Conservation (phyloP, 2,888 invertebrate species). For the Diogma glabrata region DNA sequence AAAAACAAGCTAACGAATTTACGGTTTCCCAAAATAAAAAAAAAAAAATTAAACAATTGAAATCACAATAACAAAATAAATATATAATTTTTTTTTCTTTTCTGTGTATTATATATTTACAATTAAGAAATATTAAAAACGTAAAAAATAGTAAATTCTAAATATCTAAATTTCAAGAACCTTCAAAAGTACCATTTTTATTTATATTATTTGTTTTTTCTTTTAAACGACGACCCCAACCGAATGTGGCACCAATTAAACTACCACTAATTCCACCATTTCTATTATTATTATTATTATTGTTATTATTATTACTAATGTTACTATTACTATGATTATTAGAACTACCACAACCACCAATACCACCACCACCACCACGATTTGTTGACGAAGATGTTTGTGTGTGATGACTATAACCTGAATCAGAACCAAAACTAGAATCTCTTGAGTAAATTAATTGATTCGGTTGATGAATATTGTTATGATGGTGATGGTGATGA, state of each 20-base stretch:
- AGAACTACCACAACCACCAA: too few relatives aligned
- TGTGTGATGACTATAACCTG: slow-evolving; percentile 64
- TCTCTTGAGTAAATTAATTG: slow-evolving; percentile 51
- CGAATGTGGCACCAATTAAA: slow-evolving; percentile 4
- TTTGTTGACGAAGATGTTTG: slow-evolving; percentile 32
- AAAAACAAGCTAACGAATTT: too few relatives aligned
- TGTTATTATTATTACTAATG: slow-evolving; percentile 13
- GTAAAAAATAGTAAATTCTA: neutral
- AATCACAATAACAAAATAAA: slow-evolving; percentile 5
- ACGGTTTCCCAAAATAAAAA: too few relatives aligned
- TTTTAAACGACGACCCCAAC: slow-evolving; percentile 1
- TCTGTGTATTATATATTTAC: neutral
- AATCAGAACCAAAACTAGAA: slow-evolving; percentile 73
- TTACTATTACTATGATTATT: slow-evolving; percentile 2
- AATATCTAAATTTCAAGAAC: slow-evolving; percentile 15
- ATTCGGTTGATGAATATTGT: slow-evolving; percentile 11
- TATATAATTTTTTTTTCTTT: neutral
- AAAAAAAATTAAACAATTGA: neutral
- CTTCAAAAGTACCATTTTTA: slow-evolving; percentile 15
- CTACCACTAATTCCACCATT: slow-evolving; percentile 10
- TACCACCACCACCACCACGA: too few relatives aligned
- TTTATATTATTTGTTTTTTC: slow-evolving; percentile 10
- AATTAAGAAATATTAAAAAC: neutral
- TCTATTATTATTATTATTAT: slow-evolving; percentile 12
- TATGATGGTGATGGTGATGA: too few relatives aligned